A percentile compares a stretch with the other conserved stretches of the same genome.
Evolutionary conservation across 2,113 vertebrate genomes (phyloP).

Genomic region (Rhabdomys dilectus): DNA sequence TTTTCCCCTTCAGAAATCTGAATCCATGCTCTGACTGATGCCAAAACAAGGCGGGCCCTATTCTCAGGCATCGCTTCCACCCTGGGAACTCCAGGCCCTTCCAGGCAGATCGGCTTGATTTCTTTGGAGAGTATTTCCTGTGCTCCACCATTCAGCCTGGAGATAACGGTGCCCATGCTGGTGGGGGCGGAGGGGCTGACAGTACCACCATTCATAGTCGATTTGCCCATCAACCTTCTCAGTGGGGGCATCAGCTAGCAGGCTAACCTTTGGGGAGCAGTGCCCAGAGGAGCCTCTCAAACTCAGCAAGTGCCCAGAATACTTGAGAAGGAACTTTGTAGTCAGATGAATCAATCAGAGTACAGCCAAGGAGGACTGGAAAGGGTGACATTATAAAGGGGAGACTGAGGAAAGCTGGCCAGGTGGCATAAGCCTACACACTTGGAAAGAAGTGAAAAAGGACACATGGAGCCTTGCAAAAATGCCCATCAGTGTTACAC

Average conservation of each 20-base stretch:
- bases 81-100: conserved; percentile 76
- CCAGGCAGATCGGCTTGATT: conserved; percentile 79
- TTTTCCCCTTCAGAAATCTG: conserved; percentile 65
- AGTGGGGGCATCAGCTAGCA: background rate
- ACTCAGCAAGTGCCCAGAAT: background rate
- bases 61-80: conserved; percentile 73
- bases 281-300: background rate
- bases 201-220: conserved; percentile 54
- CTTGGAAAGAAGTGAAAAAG: background rate
- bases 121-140: conserved; percentile 78
- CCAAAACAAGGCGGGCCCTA: conserved; percentile 76
- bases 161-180: conserved; percentile 61
- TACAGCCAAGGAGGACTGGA: background rate
- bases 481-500: background rate
- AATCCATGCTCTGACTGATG: conserved; percentile 59
- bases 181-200: conserved; percentile 36
- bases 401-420: background rate
- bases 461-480: background rate
- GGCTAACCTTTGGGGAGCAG: background rate
- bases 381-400: background rate
- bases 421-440: background rate
- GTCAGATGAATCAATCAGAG: background rate
- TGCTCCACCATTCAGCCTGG: conserved; percentile 69
- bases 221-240: background rate
- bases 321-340: background rate